phyloP scores from a whole-genome alignment of 2,888 invertebrate species.

The Caenorhabditis macrosperma region DNA sequence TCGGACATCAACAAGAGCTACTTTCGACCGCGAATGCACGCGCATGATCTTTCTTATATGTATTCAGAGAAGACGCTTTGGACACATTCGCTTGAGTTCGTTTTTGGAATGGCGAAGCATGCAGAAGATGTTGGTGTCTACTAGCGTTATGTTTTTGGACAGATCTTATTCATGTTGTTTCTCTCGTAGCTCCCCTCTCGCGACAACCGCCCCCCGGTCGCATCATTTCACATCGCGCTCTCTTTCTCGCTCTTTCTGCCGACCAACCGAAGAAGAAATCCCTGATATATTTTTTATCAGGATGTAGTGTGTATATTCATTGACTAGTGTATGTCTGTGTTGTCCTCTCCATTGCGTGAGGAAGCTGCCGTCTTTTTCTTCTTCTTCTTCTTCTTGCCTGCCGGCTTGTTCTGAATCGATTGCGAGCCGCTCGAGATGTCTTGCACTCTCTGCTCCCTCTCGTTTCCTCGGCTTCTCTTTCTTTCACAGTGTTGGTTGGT shows the following conservation, averaged over 20 bases:
- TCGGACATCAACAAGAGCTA: no score
- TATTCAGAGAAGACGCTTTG: background rate
- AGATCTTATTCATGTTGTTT: constrained; percentile 16
- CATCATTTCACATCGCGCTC: constrained; percentile 7
- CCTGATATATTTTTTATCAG: constrained; percentile 26
- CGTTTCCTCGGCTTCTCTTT: constrained; percentile 22
- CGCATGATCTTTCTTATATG: no score
- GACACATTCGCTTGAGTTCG: background rate
- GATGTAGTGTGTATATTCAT: constrained; percentile 26
- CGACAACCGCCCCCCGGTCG: background rate
- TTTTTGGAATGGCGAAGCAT: no score
- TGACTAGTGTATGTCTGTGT: constrained; percentile 12
- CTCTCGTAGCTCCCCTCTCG: constrained; percentile 12
- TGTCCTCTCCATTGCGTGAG: constrained; percentile 20
- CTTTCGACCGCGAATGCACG: background rate
- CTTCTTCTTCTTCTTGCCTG: constrained; percentile 14
- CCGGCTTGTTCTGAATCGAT: constrained; percentile 23
- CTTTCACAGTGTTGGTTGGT: constrained; percentile 31
- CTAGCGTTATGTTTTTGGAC: background rate
- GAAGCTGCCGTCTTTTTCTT: constrained; percentile 24
- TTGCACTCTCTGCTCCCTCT: constrained; percentile 1
- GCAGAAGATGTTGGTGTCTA: background rate
- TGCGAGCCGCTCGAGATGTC: constrained; percentile 11
- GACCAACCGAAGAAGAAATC: constrained; percentile 3
- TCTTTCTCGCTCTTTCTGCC: background rate